Percentiles rank a stretch among this genome's conserved stretches.
Evolutionary conservation across 2,888 invertebrate species (phyloP).

Genomic region (Scrobipalpa atriplicella): DNA sequence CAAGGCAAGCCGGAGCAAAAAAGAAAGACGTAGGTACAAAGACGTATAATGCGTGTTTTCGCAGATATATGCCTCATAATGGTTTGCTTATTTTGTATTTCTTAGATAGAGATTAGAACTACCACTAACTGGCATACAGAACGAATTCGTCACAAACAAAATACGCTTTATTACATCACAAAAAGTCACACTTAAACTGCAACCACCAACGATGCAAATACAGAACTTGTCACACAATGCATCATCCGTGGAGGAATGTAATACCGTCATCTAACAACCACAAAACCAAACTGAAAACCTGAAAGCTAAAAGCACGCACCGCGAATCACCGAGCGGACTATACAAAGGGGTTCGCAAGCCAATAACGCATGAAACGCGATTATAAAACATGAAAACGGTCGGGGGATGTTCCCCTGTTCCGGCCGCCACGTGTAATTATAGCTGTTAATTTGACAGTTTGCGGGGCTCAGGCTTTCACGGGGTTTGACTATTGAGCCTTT

Average conservation of each 20-base stretch:
- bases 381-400: slow-evolving; percentile 78
- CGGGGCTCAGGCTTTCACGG: not conserved
- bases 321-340: slow-evolving; percentile 47
- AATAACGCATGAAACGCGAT: slow-evolving; percentile 82
- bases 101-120: too few species aligned
- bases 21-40: too few species aligned
- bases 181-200: too few species aligned
- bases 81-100: too few species aligned
- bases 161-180: too few species aligned
- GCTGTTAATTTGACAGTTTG: slow-evolving; percentile 65
- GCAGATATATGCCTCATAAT: too few species aligned
- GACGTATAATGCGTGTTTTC: too few species aligned
- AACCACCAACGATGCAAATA: too few species aligned
- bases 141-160: too few species aligned
- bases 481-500: not conserved
- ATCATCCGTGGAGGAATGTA: not conserved
- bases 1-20: too few species aligned
- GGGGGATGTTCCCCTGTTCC: slow-evolving; percentile 59
- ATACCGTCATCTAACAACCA: not conserved
- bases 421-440: slow-evolving; percentile 67
- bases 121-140: too few species aligned
- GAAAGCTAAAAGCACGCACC: slow-evolving; percentile 43
- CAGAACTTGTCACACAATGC: too few species aligned
- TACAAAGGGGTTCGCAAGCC: slow-evolving; percentile 68
- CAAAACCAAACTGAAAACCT: not conserved